Evolutionary conservation across 2,888 invertebrate genomes (phyloP), one percentile per base, ranked within the genome.

Genomic region (Torymus tubicola): DNA sequence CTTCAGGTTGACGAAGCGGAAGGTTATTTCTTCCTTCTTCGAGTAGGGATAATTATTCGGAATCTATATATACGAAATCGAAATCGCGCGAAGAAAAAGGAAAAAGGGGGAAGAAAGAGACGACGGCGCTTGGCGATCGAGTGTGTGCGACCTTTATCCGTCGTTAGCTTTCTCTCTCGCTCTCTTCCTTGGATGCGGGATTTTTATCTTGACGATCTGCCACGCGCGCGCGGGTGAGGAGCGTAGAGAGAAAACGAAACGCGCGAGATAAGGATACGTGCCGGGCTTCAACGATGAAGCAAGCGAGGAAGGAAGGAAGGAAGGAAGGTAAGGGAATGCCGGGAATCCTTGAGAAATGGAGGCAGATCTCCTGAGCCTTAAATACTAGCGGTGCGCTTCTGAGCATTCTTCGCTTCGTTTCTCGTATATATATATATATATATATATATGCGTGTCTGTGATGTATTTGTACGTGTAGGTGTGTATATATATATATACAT

Each of bases 251-350:
- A 81, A 82, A 82, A 75, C 76, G 74, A 82, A 84, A 84, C 82
- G 83, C 80, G 68, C 69, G 65, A 69, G 69, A 79, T 77, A 81
- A 82, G 84, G 75, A 80, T 85, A 87, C 87, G 86, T 85, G 86
- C 83, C 80, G 75, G 76, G 85, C 82, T 82, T 86, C 12, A 50
- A 14, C 71, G 71, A 82, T 82, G 80, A 80, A 78, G 21, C 70
- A 57, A 57, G 31, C 31, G 31, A 31, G 31, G 4, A 31, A 31
- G 31, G 31, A 31, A 31, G 31, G 31, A 31, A 31, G 31, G 31
- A 31, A 31, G 31, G 31, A 31, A 31, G 31, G 31, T 31, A 31
- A 57, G 58, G 64, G 58, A 64, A 74, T 53, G 18, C 68, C 18
- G 61, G 74, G 67, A 82, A 77, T 76, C 78, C 64, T 61, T 80